Base-by-base conservation (phyloP, 2,888 invertebrate genomes). In the Mechanitis mazaeus region DNA sequence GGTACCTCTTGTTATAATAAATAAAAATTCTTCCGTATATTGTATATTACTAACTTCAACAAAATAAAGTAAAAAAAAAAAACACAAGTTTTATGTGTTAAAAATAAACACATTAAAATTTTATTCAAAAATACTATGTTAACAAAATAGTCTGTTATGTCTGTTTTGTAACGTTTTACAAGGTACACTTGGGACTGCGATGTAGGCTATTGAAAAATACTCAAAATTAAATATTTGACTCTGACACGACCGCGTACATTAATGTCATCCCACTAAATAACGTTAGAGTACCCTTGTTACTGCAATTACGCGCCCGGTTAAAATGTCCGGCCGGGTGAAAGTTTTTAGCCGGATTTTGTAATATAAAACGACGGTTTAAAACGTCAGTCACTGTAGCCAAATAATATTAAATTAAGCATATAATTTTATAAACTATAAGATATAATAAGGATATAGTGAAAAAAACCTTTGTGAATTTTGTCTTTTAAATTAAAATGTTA, bases 221-320 rank as follows among this genome's bases (percentile, higher is more conserved):
- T 84, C 83, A 82, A 80, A 83, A 84, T 85, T 81, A 83, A 83
- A 83, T 77, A 79, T 80, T 79, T 75, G 57, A 77, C 73, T 73
- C 77, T 80, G 80, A 79, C 81, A 77, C 74, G 73, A 78, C 81
- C 79, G 81, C 75, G 81, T 79, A 81, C 83, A 78, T 81, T 85
- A 85, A 85, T 84, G 81, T 81, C 79, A 74, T 77, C 74, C 77
- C 82, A 81, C 83, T 83, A 85, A 87, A 87, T 85, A 83, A 84
- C 78, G 84, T 86, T 87, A 85, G 84, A 85, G 85, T 80, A 84
- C 86, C 85, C 85, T 87, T 84, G 88, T 87, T 85, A 81, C 81
- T 80, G 82, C 83, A 85, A 87, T 86, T 85, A 87, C 79, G 79
- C 68, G 71, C 67, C 69, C 73, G 71, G 76, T 73, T 73, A 74